These are phyloP conservation scores for Rhogogaster chlorosoma DNA, from an alignment of 2,888 invertebrate genomes.

Conservation along the genomic window DNA sequence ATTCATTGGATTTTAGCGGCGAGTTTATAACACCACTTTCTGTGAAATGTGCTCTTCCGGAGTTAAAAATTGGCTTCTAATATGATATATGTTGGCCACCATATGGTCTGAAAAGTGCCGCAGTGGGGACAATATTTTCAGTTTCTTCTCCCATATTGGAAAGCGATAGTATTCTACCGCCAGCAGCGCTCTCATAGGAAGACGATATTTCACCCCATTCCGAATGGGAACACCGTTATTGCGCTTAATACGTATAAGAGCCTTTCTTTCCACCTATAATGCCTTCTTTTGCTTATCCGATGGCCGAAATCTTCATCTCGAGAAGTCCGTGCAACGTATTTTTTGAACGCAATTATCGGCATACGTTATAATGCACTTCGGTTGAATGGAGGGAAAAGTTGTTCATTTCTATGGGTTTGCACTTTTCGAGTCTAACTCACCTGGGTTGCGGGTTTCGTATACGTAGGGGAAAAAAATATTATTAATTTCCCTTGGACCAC, in stretches of 20 bases:
- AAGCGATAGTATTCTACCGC: constrained; percentile 48
- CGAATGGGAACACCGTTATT: constrained; percentile 9
- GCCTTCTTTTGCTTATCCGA: not conserved
- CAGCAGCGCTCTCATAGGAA: constrained; percentile 69
- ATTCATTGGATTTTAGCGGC: constrained; percentile 63
- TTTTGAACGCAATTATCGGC: not conserved
- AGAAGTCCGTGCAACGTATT: not conserved
- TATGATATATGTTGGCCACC: constrained; percentile 73
- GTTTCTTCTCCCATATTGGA: constrained; percentile 54
- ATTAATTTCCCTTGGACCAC: constrained; percentile 41
- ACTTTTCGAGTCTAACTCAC: not conserved
- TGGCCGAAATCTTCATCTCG: not conserved
- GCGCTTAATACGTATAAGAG: constrained; percentile 31
- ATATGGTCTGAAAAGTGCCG: constrained; percentile 69
- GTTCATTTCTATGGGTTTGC: not conserved
- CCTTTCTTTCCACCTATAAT: not conserved
- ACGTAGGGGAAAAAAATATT: constrained; percentile 31
- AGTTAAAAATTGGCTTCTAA: constrained; percentile 74
- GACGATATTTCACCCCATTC: constrained; percentile 64
- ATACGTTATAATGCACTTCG: not conserved
- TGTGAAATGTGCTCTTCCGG: constrained; percentile 68
- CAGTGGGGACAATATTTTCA: constrained; percentile 67
- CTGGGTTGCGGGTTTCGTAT: not conserved
- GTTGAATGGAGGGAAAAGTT: not conserved
- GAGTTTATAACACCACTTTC: constrained; percentile 52